Evolutionary conservation across 1,140 invertebrate species (phyloP).

Genomic region (Drosophila navojoa): DNA sequence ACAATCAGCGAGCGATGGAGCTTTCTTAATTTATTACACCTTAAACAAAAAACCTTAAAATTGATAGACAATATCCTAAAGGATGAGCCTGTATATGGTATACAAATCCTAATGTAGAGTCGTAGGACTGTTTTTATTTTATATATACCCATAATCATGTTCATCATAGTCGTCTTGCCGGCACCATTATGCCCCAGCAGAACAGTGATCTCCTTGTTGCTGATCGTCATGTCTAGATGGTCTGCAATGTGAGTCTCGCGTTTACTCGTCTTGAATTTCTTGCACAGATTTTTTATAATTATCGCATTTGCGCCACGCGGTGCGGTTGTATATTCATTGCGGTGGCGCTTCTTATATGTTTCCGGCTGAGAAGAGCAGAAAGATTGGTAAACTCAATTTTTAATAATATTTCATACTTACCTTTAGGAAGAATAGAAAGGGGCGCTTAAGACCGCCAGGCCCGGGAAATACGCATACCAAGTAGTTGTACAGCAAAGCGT

Average conservation of each 20-base stretch:
- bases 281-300: slow-evolving; percentile 71
- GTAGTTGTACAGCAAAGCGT: slow-evolving; percentile 73
- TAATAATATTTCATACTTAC: slow-evolving; percentile 38
- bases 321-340: slow-evolving; percentile 67
- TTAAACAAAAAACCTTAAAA: too few species aligned
- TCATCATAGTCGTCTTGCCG: slow-evolving; percentile 90
- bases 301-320: slow-evolving; percentile 65
- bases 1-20: too few species aligned
- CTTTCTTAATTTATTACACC: too few species aligned
- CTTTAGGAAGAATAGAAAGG: slow-evolving; percentile 69
- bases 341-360: slow-evolving; percentile 66
- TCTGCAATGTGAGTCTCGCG: slow-evolving; percentile 71
- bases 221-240: slow-evolving; percentile 76
- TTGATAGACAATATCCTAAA: too few species aligned
- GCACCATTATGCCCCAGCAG: slow-evolving; percentile 91
- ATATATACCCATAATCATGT: slow-evolving; percentile 80
- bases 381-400: neutral
- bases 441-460: slow-evolving; percentile 66
- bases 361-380: slow-evolving; percentile 36
- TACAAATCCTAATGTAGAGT: too few species aligned
- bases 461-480: slow-evolving; percentile 74
- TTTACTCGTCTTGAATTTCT: slow-evolving; percentile 64
- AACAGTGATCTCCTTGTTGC: slow-evolving; percentile 86
- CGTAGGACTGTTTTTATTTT: too few species aligned
- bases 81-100: too few species aligned